Base-by-base conservation (phyloP, 2,113 vertebrate species). In the Dromaius novaehollandiae region DNA sequence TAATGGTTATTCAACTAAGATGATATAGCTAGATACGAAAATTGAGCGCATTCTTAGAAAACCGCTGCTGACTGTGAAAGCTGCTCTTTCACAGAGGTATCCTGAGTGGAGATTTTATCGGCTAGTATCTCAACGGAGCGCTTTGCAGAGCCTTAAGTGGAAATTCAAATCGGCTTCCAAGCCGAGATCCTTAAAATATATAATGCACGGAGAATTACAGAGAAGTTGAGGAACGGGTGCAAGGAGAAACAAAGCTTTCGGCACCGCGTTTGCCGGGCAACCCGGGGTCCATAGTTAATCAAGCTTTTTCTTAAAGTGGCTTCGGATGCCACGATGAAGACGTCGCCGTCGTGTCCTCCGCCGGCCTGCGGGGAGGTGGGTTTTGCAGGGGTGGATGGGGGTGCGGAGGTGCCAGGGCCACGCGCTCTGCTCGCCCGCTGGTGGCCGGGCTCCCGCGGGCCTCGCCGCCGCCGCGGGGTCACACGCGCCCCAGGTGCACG, bases 401-500 rank as follows among this genome's bases (percentile, higher is more conserved):
- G 38, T 38, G 38, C 38, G 38, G 38, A 38, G 38, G 38, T 38
- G 38, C 38, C 38, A 38, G 38, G 38, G 38, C 38, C 7, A 38
- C 38, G 38, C 38, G 38, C 38, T 38, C 38, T 38, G 6, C 38
- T 38, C 38, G 38, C 38, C 38, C 38, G 38, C 38, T 38, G 42
- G 42, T 13, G 10, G 42, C 42, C 42, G 42, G 42, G 42, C 11
- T 42, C 42, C 42, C 42, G 9, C 42, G 42, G 42, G 42, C 42
- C 42, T 42, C 42, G 42, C 42, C 38, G 38, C 38, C 38, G 38
- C 38, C 38, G 38, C 38, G 38, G 46, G 8, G 83, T 99, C 96
- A 99, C 50, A 99, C 98, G 94, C 98, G 96, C 86, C 99, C 98
- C 2, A 99, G 98, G 94, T 99, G 98, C 86, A 99, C 98, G 12